phyloP scores from a whole-genome alignment of 2,888 invertebrate genomes.

The Pammene fasciana region DNA sequence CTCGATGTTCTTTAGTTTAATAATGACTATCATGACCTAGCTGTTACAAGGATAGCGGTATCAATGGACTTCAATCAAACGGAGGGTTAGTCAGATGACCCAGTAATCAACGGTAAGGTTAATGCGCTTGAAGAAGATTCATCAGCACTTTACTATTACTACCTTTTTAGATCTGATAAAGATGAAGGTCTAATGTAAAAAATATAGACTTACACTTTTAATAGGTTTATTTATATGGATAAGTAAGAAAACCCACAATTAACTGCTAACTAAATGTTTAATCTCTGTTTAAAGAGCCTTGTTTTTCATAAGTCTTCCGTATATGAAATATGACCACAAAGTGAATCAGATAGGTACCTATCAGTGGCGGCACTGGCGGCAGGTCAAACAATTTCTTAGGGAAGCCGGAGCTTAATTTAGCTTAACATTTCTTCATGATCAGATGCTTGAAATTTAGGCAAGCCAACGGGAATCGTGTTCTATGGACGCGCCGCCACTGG shows the following conservation, averaged over 20 bases:
- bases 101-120: conserved; percentile 7
- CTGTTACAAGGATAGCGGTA: conserved; percentile 37
- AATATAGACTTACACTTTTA: not conserved
- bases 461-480: no score
- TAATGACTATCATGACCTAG: conserved; percentile 33
- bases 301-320: not conserved
- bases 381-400: no score
- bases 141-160: conserved; percentile 2
- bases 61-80: conserved; percentile 30
- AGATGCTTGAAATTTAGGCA: not conserved
- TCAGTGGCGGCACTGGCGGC: no score
- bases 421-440: no score
- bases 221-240: not conserved
- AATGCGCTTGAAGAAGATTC: conserved; percentile 12
- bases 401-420: no score
- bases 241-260: not conserved
- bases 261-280: not conserved
- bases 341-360: no score
- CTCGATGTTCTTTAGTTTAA: conserved; percentile 27
- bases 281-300: not conserved
- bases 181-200: not conserved
- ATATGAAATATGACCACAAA: not conserved
- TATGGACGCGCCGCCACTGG: no score
- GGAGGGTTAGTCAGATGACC: conserved; percentile 31
- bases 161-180: conserved; percentile 1